phyloP scores from a whole-genome alignment of 2,888 invertebrate genomes.

The Tupiocoris notatus region DNA sequence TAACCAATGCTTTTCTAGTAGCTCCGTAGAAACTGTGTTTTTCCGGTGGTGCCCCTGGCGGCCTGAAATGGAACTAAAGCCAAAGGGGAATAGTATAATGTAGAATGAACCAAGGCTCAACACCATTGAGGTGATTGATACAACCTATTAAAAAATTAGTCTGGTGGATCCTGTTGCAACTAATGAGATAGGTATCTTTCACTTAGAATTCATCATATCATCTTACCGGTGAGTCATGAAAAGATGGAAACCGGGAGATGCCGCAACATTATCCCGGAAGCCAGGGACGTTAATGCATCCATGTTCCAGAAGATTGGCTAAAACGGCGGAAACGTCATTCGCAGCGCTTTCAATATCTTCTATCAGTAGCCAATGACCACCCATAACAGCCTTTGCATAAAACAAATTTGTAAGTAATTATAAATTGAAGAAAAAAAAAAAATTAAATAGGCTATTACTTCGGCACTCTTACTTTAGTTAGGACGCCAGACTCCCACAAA shows the following conservation, averaged over 20 bases:
- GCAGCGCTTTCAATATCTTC: conserved; percentile 96
- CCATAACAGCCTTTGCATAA: conserved; percentile 67
- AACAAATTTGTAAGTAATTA: not conserved
- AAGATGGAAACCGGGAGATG: conserved; percentile 84
- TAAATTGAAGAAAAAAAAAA: not conserved
- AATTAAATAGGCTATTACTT: not conserved
- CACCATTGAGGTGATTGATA: too few species aligned
- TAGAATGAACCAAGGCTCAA: too few species aligned
- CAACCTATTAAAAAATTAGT: too few species aligned
- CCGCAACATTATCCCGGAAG: conserved; percentile 76
- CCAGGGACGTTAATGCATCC: conserved; percentile 81
- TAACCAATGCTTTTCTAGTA: conserved; percentile 79
- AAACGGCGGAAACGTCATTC: conserved; percentile 84
- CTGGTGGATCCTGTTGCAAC: too few species aligned
- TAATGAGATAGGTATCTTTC: too few species aligned
- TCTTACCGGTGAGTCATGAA: conserved; percentile 83
- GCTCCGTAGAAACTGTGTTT: conserved; percentile 63
- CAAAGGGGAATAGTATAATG: too few species aligned
- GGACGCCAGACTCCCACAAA: conserved; percentile 91
- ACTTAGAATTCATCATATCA: too few species aligned
- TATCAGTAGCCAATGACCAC: conserved; percentile 87
- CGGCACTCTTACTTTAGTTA: conserved; percentile 77
- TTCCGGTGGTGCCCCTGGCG: conserved; percentile 63
- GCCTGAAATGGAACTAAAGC: conserved; percentile 62
- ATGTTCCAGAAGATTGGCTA: conserved; percentile 82